Evolutionary conservation across 2,888 invertebrate genomes (phyloP), one percentile per base, ranked within the genome.

Genomic region (Scaptomyza flava): DNA sequence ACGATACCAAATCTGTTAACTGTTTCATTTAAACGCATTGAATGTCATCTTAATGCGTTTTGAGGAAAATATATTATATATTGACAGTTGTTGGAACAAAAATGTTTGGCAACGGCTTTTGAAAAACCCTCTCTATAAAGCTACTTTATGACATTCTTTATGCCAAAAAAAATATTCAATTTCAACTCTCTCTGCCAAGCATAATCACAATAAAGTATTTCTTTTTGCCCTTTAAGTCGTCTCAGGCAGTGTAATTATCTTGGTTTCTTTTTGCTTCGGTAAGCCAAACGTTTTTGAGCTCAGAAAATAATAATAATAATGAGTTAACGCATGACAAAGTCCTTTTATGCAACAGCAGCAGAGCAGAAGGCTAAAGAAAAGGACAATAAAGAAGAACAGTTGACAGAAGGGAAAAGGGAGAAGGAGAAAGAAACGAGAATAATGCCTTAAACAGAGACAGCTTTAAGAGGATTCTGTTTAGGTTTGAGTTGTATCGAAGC

Each of bases 251-350:
- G 81, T 80, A 78, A 82, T 77, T 85, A 79, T 75, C 83, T 87
- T 76, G 78, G 56, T 56, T 77, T 41, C 65, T 64, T 52, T 77
- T 38, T 68, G 68, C 72, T 53, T 54, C 68, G 86, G 76, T 71
- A 68, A 70, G 76, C 68, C 72, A 81, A 79, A 79, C 61, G 68
- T 60, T 74, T 68, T 64, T 64, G 60, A 71, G 78, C 81, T 81
- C 72, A 88, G 88, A 34, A 81, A 34, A 38, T 38, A 38, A 14
- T 17, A 41, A 41, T 17, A 41, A 91, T 91, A 91, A 91, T 91
- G 91, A 91, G 89, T 85, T 89, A 91, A 91, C 91, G 91, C 91
- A 91, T 91, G 90, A 90, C 78, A 91, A 85, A 89, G 81, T 89
- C 88, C 83, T 89, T 91, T 91, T 81, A 85, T 69, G 59, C 56